Conservation (phyloP, 1,140 invertebrate species). For the Pygmarrhopalites habei region DNA sequence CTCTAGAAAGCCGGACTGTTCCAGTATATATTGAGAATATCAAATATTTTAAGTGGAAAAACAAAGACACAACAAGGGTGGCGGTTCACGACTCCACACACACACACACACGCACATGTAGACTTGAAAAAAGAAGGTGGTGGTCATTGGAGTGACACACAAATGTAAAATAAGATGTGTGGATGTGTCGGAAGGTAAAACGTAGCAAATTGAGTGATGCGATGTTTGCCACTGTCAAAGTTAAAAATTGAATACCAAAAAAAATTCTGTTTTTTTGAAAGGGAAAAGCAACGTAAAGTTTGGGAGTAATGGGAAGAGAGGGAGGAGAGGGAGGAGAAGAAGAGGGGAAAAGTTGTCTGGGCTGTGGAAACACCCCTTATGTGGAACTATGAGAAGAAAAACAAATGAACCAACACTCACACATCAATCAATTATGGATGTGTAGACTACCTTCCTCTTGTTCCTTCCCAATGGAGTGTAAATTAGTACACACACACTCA, state of each 20-base stretch:
- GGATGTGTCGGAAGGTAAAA: too few species aligned
- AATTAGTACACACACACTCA: constrained; percentile 2
- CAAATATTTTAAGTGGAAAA: too few species aligned
- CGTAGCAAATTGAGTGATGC: constrained; percentile 5
- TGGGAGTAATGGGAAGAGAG: too few species aligned
- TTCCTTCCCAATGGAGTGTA: constrained; percentile 1
- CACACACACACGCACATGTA: too few species aligned
- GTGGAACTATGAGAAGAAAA: constrained; percentile 16
- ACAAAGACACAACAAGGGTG: too few species aligned
- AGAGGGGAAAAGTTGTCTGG: not conserved
- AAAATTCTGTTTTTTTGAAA: not conserved
- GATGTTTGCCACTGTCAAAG: not conserved
- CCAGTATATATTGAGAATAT: too few species aligned
- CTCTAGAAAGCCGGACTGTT: too few species aligned
- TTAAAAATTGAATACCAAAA: not conserved
- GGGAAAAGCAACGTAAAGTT: too few species aligned
- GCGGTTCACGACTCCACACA: too few species aligned
- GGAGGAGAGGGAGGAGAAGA: not conserved
- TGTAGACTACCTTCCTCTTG: constrained; percentile 9
- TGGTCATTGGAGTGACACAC: too few species aligned
- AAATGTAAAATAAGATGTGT: too few species aligned
- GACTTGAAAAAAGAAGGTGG: too few species aligned
- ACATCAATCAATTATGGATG: constrained; percentile 23
- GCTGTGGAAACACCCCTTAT: constrained; percentile 20
- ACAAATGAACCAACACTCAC: constrained; percentile 29